Evolutionary conservation across 2,888 invertebrate genomes (phyloP).

Genomic region (Argyresthia albistria): DNA sequence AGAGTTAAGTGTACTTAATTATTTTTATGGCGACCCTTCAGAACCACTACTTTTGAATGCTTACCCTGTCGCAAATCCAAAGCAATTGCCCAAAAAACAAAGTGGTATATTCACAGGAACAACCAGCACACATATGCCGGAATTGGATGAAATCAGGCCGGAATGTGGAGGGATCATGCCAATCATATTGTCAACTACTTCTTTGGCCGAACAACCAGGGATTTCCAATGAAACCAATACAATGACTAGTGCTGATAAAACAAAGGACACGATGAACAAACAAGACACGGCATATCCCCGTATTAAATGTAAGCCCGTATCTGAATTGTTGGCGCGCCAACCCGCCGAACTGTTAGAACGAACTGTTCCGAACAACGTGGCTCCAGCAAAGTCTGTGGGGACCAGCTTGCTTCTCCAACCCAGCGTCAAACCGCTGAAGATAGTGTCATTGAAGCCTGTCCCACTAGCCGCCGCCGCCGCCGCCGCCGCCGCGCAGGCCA

Average conservation of each 20-base stretch:
- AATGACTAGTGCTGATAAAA: not conserved
- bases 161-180: conserved; percentile 25
- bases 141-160: not conserved
- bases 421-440: not conserved
- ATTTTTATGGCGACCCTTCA: not conserved
- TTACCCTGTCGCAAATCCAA: conserved; percentile 53
- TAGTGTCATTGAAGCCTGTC: not conserved
- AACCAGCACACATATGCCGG: not conserved
- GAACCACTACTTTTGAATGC: conserved; percentile 24
- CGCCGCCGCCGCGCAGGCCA: conserved; percentile 12
- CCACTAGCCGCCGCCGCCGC: conserved; percentile 12
- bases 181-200: conserved; percentile 41
- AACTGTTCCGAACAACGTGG: not conserved
- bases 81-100: conserved; percentile 43
- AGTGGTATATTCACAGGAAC: not conserved
- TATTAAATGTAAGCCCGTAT: conserved; percentile 53
- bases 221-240: not conserved
- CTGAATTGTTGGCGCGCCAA: conserved; percentile 40
- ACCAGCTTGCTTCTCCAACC: not conserved
- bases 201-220: conserved; percentile 23
- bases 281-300: conserved; percentile 21
- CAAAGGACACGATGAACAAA: not conserved
- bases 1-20: not conserved
- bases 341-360: not conserved
- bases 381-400: not conserved